Conservation (phyloP, 2,888 invertebrate genomes). For the Kryphioiulus occultus region DNA sequence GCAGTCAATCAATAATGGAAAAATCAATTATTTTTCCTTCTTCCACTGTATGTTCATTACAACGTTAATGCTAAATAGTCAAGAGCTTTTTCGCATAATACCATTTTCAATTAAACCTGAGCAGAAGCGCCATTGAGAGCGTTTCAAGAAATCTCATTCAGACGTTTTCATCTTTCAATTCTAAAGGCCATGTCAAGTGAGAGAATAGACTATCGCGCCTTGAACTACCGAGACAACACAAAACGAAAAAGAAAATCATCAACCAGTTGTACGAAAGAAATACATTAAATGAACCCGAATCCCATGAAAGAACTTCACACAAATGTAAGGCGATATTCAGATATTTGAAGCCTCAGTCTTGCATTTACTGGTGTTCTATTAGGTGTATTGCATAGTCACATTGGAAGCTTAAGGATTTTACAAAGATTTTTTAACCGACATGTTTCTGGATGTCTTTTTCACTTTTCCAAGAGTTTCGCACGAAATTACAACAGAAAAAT, state of each 20-base stretch:
- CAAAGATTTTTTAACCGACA: no score
- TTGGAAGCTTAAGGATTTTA: no score
- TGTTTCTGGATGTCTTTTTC: no score
- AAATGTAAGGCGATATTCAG: not conserved
- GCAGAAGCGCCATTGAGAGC: not conserved
- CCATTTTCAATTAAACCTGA: not conserved
- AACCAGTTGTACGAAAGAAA: not conserved
- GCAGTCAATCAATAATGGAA: not conserved
- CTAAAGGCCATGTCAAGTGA: not conserved
- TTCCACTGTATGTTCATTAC: not conserved
- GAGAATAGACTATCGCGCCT: not conserved
- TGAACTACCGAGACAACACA: not conserved
- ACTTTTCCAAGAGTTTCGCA: no score
- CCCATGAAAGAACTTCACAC: not conserved
- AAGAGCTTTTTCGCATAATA: not conserved
- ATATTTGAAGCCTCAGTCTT: not conserved
- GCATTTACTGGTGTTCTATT: no score
- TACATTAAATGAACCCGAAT: no score
- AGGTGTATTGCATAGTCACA: no score
- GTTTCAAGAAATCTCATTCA: not conserved
- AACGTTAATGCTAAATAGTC: not conserved
- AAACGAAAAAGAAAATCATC: not conserved
- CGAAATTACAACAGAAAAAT: no score
- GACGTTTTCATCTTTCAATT: not conserved
- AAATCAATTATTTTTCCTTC: not conserved